These are phyloP conservation scores for Aphrocallistes beatrix DNA, from an alignment of 37 sponge, comb jelly and placozoan genomes.

Conservation along the genomic window DNA sequence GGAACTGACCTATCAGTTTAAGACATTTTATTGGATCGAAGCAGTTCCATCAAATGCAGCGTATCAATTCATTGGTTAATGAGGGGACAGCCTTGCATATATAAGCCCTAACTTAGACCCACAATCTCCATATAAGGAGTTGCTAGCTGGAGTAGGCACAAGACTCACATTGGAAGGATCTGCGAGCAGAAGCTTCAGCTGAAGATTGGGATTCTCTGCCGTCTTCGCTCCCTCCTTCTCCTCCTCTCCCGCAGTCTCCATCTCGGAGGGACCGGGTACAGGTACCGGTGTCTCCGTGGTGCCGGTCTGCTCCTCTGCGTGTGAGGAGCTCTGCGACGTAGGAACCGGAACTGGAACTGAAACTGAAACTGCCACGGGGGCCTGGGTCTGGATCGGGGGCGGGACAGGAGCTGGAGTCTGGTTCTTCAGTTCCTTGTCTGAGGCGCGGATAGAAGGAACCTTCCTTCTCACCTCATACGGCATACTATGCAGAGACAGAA, in stretches of 20 bases:
- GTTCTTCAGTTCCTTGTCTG: constrained; percentile 16
- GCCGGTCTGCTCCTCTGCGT: neutral
- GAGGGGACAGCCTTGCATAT: no score
- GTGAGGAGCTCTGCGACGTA: neutral
- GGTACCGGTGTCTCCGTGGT: neutral
- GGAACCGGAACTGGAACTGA: neutral
- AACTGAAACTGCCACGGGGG: neutral
- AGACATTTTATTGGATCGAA: no score
- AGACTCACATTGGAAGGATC: neutral
- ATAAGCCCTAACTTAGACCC: no score
- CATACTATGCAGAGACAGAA: neutral
- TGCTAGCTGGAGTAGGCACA: neutral
- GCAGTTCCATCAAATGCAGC: no score
- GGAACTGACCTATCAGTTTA: no score
- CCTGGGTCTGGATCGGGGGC: neutral
- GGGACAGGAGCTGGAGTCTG: neutral
- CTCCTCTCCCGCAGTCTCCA: neutral
- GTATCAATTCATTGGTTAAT: no score
- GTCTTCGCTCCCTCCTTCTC: neutral
- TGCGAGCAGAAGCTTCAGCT: no score
- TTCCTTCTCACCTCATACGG: neutral
- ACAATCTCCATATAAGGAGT: no score
- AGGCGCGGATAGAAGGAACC: neutral
- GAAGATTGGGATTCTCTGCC: neutral
- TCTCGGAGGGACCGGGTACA: neutral